Base-by-base conservation (phyloP, 2,113 vertebrate genomes). In the Podocnemis expansa region DNA sequence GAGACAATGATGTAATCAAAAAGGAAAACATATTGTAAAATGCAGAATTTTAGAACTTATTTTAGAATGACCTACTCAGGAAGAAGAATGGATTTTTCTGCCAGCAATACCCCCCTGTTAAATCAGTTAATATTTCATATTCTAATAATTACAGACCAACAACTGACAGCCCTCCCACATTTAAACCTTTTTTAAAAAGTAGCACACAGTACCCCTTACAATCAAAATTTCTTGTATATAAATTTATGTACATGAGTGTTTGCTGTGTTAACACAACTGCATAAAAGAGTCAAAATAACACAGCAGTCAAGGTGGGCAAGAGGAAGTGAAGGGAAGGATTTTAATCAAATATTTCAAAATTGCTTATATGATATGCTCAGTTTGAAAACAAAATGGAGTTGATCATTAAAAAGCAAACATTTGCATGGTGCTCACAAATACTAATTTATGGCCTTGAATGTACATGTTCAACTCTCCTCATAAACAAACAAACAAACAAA, bases 41-140 rank as follows among this genome's bases (percentile, higher is more conserved):
- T 75, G 14, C 85, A 94, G 84, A 90, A 73, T 92, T 84, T 93
- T 85, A 45, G 93, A 88, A 83, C 84, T 76, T 80, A 43, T 38
- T 93, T 34, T 19, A 85, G 76, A 78, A 94, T 81, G 52, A 52
- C 38, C 87, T 41, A 58, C 80, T 76, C 56, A 52, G 60, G 63
- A 96, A 84, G 92, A 93, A 81, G 25, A 41, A 55, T 49, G 47
- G n/a, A 78, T 85, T 95, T 95, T 93, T 60, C 8, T 82, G 70
- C 81, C 47, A 85, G 12, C 56, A 85, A 81, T 34, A 45, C 82
- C 25, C 24, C 21, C 78, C 88, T 10, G 70, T 96, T 89, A 89
- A 85, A 87, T 34, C 81, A 31, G 43, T 43, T 22, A 1, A 0
- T 60, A 70, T 85, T 85, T 94, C 82, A 52, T 85, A 75, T 27